Conservation (phyloP, 1,140 invertebrate genomes). For the Mya arenaria region DNA sequence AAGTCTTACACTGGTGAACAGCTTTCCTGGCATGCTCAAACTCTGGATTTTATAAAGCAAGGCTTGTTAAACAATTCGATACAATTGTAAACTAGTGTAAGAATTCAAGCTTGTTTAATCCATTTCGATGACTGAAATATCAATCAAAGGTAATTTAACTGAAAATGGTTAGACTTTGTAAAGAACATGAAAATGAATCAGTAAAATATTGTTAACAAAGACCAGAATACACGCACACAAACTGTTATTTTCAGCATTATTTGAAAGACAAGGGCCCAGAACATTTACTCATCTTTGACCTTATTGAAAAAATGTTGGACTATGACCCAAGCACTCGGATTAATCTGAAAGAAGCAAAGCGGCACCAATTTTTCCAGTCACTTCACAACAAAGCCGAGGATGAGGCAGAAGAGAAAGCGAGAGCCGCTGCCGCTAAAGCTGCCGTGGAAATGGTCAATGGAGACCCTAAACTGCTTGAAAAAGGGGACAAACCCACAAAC, state of each 20-base stretch:
- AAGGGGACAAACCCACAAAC: conserved; percentile 29
- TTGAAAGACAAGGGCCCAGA: conserved; percentile 91
- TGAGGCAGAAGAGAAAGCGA: conserved; percentile 33
- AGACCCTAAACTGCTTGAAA: conserved; percentile 22
- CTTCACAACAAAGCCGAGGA: conserved; percentile 53
- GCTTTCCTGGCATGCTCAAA: too few relatives aligned
- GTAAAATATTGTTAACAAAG: too few relatives aligned
- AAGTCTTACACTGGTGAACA: too few relatives aligned
- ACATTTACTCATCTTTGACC: conserved; percentile 95
- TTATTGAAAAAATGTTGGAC: conserved; percentile 97
- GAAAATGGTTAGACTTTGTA: too few relatives aligned
- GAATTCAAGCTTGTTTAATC: too few relatives aligned
- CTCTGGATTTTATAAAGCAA: too few relatives aligned
- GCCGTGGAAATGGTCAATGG: not conserved
- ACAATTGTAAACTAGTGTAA: too few relatives aligned
- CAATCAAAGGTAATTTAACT: too few relatives aligned
- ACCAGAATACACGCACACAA: too few relatives aligned
- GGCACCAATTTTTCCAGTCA: conserved; percentile 93
- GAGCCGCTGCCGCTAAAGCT: conserved; percentile 24
- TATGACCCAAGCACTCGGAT: conserved; percentile 97
- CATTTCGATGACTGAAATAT: too few relatives aligned
- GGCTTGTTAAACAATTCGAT: too few relatives aligned
- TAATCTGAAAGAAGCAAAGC: conserved; percentile 92
- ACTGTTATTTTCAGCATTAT: conserved; percentile 89
- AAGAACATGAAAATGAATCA: too few relatives aligned